A percentile compares a stretch with the other conserved stretches of the same genome.
Evolutionary conservation across 2,888 invertebrate species (phyloP).

Genomic region (Tiphia femorata): DNA sequence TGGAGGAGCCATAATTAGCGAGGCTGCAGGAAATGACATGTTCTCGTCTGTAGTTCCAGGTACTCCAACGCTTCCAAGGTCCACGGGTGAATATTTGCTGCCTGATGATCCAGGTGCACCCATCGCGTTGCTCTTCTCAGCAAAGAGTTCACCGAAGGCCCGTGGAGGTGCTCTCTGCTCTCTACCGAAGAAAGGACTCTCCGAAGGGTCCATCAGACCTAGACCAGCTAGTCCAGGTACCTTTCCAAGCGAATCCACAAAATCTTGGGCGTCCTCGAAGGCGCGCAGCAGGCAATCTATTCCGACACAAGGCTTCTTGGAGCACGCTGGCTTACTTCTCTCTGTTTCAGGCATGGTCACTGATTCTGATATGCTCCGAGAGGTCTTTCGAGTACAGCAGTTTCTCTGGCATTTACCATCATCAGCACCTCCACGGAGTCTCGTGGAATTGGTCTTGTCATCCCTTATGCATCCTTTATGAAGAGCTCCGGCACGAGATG

Average conservation of each 20-base stretch:
- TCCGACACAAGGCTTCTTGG: conserved; percentile 47
- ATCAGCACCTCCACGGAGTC: too few species aligned
- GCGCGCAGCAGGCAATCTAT: conserved; percentile 55
- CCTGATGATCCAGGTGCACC: neutral
- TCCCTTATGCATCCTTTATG: too few species aligned
- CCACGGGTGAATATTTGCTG: conserved; percentile 10
- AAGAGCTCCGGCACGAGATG: too few species aligned
- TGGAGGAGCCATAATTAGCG: conserved; percentile 27
- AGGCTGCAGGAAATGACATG: conserved; percentile 5
- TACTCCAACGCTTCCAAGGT: neutral
- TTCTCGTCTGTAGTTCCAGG: conserved; percentile 11
- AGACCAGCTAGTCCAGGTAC: conserved; percentile 57
- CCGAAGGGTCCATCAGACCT: conserved; percentile 56
- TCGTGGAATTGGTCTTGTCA: too few species aligned
- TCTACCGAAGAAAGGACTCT: conserved; percentile 59
- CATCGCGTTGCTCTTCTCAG: conserved; percentile 24
- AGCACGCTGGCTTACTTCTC: too few species aligned
- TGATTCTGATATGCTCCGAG: too few species aligned
- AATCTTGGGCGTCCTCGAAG: conserved; percentile 57
- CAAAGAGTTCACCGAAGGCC: too few species aligned
- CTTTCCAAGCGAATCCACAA: conserved; percentile 58
- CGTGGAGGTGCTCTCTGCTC: too few species aligned
- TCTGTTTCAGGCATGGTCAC: too few species aligned
- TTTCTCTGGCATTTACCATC: too few species aligned
- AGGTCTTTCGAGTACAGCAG: too few species aligned